A percentile compares a stretch with the other conserved stretches of the same genome.
Evolutionary conservation across 2,888 invertebrate species (phyloP).

Genomic region (Germaria angustata): DNA sequence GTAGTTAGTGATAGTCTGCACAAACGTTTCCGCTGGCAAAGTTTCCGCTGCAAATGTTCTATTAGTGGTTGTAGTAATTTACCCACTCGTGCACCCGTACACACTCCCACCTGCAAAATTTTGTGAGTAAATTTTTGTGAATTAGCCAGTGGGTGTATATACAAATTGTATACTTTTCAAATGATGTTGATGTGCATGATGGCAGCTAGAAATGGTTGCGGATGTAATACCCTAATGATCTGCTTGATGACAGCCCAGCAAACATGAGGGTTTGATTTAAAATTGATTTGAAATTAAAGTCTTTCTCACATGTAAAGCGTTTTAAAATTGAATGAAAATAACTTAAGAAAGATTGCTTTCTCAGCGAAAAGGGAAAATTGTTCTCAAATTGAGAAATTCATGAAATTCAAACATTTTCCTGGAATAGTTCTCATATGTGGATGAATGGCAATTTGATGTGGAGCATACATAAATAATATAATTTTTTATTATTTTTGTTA

Average conservation of each 20-base stretch:
- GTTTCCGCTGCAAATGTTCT: not conserved
- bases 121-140: not conserved
- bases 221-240: not conserved
- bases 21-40: not conserved
- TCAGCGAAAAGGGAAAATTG: no score
- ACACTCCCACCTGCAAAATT: not conserved
- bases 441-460: no score
- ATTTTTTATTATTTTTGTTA: no score
- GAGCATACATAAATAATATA: no score
- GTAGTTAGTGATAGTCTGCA: not conserved
- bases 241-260: slow-evolving; percentile 8
- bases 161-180: slow-evolving; percentile 14
- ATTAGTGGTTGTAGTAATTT: not conserved
- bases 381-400: no score
- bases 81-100: not conserved
- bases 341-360: no score
- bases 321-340: no score
- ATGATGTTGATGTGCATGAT: slow-evolving; percentile 11
- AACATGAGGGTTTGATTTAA: no score
- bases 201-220: not conserved
- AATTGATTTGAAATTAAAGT: no score
- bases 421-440: no score
- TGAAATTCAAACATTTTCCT: no score
- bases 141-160: not conserved
- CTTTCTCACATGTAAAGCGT: no score